Percentiles rank a stretch among this genome's conserved stretches.
These are phyloP conservation scores for Brotula barbata DNA, from an alignment of 2,797 vertebrate species.

Conservation along the genomic window DNA sequence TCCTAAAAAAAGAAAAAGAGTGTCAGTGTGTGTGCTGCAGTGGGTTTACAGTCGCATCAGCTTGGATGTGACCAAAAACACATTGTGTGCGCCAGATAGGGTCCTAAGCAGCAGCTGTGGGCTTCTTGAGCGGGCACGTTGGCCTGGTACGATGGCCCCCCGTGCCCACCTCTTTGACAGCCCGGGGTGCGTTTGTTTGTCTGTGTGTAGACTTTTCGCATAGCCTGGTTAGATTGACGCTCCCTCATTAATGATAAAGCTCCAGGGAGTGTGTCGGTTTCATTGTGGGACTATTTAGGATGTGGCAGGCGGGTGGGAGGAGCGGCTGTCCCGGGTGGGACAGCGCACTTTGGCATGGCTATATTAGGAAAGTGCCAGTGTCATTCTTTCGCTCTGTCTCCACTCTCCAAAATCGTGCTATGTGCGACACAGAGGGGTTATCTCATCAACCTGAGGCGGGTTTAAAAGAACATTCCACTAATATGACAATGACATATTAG, in stretches of 20 bases:
- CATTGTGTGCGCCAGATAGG: not conserved
- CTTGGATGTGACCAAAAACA: not conserved
- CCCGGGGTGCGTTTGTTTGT: not conserved
- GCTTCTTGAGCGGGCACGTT: conserved; percentile 41
- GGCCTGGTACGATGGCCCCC: not conserved
- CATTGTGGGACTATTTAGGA: conserved; percentile 62
- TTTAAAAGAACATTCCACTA: conserved; percentile 17
- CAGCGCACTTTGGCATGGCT: conserved; percentile 78
- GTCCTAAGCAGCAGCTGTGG: conserved; percentile 43
- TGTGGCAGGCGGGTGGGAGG: conserved; percentile 39
- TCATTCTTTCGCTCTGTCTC: conserved; percentile 71
- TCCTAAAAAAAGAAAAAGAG: conserved; percentile 9
- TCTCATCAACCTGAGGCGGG: conserved; percentile 41
- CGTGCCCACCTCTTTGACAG: no score
- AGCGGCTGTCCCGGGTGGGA: conserved; percentile 47
- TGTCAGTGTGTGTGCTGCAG: conserved; percentile 56
- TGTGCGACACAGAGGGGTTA: conserved; percentile 19
- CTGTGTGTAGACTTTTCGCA: conserved; percentile 3
- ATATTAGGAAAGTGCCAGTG: conserved; percentile 84
- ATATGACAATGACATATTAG: no score
- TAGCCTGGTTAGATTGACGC: conserved; percentile 24
- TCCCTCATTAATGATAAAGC: conserved; percentile 23
- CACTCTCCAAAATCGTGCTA: conserved; percentile 48
- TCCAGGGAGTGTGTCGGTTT: conserved; percentile 23
- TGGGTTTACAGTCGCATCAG: conserved; percentile 51